Percentiles rank a stretch among this genome's conserved stretches.
Conservation (phyloP, 2,797 vertebrate genomes). For the Erethizon dorsatum region DNA sequence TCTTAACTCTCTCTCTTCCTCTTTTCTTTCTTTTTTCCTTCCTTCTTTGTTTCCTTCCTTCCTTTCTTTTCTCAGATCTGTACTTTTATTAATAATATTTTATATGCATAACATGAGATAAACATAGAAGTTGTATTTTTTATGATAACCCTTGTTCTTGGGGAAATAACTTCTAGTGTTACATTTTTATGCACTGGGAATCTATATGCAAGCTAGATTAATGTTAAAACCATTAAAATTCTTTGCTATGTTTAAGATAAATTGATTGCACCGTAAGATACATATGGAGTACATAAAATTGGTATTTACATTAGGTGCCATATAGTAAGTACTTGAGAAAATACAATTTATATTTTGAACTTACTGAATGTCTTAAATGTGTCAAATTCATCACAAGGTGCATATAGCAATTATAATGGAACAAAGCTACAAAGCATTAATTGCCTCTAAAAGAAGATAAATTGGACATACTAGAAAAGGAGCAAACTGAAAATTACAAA, state of each 20-base stretch:
- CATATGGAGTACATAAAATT: not conserved
- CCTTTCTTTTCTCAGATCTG: not conserved
- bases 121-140: not conserved
- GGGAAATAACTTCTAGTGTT: not conserved
- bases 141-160: not conserved
- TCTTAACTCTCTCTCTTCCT: not conserved
- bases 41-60: not conserved
- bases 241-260: not conserved
- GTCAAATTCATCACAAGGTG: not conserved
- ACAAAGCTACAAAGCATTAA: not conserved
- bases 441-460: not conserved
- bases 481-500: not conserved
- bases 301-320: not conserved
- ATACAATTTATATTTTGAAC: not conserved
- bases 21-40: rapidly evolving
- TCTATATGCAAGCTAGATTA: not conserved
- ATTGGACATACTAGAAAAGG: not conserved
- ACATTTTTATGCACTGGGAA: not conserved
- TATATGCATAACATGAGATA: not conserved
- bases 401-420: not conserved
- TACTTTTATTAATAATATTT: not conserved
- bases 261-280: not conserved
- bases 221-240: not conserved
- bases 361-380: not conserved
- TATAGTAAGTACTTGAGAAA: not conserved